Base-by-base conservation (phyloP, 2,113 vertebrate genomes). In the Hippocampus zosterae region DNA sequence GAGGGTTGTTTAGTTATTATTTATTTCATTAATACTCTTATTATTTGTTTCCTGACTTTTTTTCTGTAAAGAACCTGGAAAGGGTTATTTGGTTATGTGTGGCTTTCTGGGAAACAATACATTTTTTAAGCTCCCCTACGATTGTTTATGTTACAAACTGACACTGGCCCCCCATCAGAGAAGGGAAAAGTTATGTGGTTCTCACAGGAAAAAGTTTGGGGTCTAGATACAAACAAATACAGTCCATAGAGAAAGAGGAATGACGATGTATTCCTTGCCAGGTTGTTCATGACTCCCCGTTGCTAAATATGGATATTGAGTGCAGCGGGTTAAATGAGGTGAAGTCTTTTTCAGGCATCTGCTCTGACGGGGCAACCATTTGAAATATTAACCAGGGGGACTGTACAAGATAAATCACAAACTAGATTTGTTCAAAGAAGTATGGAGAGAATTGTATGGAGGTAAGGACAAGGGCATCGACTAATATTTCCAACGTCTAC, bases 381-480 rank as follows among this genome's bases (percentile, higher is more conserved):
- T 88, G 74, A 88, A 88, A 90, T 88, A 90, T 88, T 87, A 86
- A 90, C 80, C 82, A 86, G 80, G 70, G 81, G 76, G 84, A 83
- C 73, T 48, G 67, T 40, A 55, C 57, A 53, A 67, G 60, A 65
- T 40, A 25, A 71, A 65, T 68, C 66, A 71, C 65, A 72, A 60
- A 64, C 2, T 5, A 69, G 69, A 73, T 75, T 66, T 67, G 29
- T 63, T 80, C 72, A 55, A 25, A 70, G 69, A 66, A 80, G 37
- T 40, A 55, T 37, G 37, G 56, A 15, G 52, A 75, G 21, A 37
- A 62, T 53, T 12, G 42, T 12, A 64, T 60, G 61, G 67, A 52
- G 25, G 61, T 27, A 27, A 25, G 29, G 21, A 42, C 48, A 19
- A 7, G 13, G 60, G 41, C 41, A 27, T 13, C 8, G 25, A 33